phyloP scores from a whole-genome alignment of 1,140 invertebrate species.

The Wiebesia pumilae region DNA sequence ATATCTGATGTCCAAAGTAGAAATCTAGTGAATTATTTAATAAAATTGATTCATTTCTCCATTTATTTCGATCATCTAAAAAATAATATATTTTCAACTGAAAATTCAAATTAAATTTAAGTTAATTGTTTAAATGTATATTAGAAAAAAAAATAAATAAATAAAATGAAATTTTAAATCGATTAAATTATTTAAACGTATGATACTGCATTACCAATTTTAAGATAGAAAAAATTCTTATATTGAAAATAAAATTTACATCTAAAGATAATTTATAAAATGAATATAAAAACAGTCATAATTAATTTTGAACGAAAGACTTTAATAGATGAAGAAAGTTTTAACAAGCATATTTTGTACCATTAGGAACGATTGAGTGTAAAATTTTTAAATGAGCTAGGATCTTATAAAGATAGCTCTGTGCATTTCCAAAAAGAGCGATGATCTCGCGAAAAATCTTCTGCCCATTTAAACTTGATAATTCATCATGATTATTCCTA shows the following conservation, averaged over 20 bases:
- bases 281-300: too few species aligned
- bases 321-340: too few species aligned
- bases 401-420: constrained; percentile 63
- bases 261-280: too few species aligned
- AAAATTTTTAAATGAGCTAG: constrained; percentile 60
- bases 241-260: too few species aligned
- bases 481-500: background rate
- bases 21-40: constrained; percentile 62
- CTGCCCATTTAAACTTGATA: constrained; percentile 13
- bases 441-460: constrained; percentile 57
- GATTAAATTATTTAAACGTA: background rate
- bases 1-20: constrained; percentile 77
- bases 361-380: constrained; percentile 58
- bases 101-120: constrained; percentile 17
- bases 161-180: background rate
- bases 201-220: too few species aligned
- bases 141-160: background rate
- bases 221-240: too few species aligned
- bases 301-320: too few species aligned
- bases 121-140: background rate
- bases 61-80: constrained; percentile 54
- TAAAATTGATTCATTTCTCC: constrained; percentile 57
- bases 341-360: constrained; percentile 11
- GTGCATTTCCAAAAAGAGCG: constrained; percentile 53
- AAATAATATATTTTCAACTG: constrained; percentile 17